Percentiles rank a stretch among this genome's conserved stretches.
These are phyloP conservation scores for Glandiceps talaboti DNA, from an alignment of 53 echinoderm and acorn worm genomes.

Conservation along the genomic window DNA sequence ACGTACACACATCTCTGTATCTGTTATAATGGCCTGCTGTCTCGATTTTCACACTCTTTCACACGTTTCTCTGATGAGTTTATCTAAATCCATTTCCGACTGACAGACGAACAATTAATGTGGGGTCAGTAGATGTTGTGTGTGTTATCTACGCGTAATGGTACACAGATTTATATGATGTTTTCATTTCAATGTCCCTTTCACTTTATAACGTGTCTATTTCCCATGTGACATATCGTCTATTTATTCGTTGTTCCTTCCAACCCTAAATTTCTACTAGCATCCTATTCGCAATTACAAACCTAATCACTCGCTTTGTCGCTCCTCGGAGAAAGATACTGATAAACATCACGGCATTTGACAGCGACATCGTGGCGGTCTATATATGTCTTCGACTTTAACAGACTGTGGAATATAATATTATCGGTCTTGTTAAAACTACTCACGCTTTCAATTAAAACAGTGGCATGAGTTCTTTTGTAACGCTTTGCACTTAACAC, in stretches of 20 bases:
- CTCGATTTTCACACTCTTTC: not conserved
- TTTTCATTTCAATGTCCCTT: not conserved
- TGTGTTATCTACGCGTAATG: not conserved
- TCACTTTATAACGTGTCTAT: not conserved
- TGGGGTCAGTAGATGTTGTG: not conserved
- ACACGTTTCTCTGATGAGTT: not conserved
- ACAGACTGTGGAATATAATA: not conserved
- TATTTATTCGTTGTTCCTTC: not conserved
- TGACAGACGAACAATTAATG: not conserved
- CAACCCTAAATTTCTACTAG: not conserved
- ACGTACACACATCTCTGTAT: not conserved
- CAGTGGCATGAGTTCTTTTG: not conserved
- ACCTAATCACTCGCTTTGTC: not conserved
- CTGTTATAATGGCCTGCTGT: not conserved
- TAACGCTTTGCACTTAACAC: not conserved
- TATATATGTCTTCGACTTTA: not conserved
- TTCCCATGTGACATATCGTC: not conserved
- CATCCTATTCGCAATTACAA: not conserved
- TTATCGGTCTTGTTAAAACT: not conserved
- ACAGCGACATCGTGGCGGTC: not conserved
- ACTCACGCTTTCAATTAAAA: not conserved
- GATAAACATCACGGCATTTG: not conserved
- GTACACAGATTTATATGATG: not conserved
- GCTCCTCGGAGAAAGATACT: not conserved
- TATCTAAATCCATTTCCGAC: not conserved